phyloP scores from a whole-genome alignment of 2,113 vertebrate species.

The Ptychochromis oligacanthus region DNA sequence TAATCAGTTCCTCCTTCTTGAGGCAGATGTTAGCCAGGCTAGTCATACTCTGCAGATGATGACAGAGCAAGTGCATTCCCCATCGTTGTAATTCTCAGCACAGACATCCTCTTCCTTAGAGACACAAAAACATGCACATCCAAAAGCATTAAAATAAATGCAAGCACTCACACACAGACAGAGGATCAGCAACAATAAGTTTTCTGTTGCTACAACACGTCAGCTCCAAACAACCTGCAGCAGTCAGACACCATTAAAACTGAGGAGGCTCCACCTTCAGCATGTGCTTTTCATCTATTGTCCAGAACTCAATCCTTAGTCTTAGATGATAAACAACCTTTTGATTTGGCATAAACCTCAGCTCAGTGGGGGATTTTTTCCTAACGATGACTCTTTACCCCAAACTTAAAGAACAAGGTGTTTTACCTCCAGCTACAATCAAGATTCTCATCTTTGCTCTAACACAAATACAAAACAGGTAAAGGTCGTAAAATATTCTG shows the following conservation, averaged over 20 bases:
- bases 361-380: not conserved
- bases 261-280: conserved; percentile 35
- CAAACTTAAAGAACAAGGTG: conserved; percentile 6
- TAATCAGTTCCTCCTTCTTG: conserved; percentile 21
- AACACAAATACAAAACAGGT: conserved; percentile 50
- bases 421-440: conserved; percentile 46
- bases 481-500: conserved; percentile 19
- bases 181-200: conserved; percentile 9
- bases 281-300: conserved; percentile 68
- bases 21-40: conserved; percentile 12
- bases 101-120: conserved; percentile 8
- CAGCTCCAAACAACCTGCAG: conserved; percentile 59
- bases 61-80: conserved; percentile 40
- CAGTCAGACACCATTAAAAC: conserved; percentile 49
- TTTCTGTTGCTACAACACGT: conserved; percentile 59
- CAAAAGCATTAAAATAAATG: conserved; percentile 19
- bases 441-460: conserved; percentile 7
- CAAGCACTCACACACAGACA: conserved; percentile 4
- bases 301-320: conserved; percentile 38
- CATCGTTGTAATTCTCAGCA: conserved; percentile 4
- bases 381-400: conserved; percentile 15
- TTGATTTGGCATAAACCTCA: conserved; percentile 10
- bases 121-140: not conserved
- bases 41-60: conserved; percentile 42
- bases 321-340: conserved; percentile 50